A percentile compares a stretch with the other conserved stretches of the same genome.
These are phyloP conservation scores for Oxycera nigricornis DNA, from an alignment of 2,888 invertebrate species.

Conservation along the genomic window DNA sequence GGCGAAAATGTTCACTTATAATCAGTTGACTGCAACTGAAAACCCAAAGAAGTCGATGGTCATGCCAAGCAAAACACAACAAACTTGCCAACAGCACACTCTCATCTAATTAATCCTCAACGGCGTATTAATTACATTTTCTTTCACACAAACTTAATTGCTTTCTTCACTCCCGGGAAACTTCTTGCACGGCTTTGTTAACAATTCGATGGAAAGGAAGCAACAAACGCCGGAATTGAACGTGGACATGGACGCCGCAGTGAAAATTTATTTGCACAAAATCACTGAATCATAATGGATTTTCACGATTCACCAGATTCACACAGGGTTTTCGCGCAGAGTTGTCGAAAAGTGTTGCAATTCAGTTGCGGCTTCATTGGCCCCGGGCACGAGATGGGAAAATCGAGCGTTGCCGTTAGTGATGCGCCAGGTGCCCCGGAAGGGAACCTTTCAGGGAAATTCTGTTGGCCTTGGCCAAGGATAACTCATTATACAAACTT, in stretches of 20 bases:
- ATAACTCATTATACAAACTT: not conserved
- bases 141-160: not conserved
- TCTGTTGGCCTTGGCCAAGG: not conserved
- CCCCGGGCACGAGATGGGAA: not conserved
- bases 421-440: not conserved
- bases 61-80: too few relatives aligned
- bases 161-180: not conserved
- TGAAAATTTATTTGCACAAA: not conserved
- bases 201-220: not conserved
- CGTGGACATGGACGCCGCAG: not conserved
- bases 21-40: too few relatives aligned
- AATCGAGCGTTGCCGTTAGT: not conserved
- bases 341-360: not conserved
- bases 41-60: too few relatives aligned
- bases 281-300: constrained; percentile 21
- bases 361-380: not conserved
- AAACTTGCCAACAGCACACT: too few relatives aligned
- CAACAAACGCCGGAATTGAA: not conserved
- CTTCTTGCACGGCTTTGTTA: not conserved
- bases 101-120: not conserved
- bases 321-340: not conserved
- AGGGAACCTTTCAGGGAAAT: not conserved
- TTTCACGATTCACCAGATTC: constrained; percentile 30
- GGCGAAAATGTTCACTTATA: too few relatives aligned
- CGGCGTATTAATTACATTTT: not conserved